Conservation (phyloP, 2,888 invertebrate genomes). For the Malachius bipustulatus region DNA sequence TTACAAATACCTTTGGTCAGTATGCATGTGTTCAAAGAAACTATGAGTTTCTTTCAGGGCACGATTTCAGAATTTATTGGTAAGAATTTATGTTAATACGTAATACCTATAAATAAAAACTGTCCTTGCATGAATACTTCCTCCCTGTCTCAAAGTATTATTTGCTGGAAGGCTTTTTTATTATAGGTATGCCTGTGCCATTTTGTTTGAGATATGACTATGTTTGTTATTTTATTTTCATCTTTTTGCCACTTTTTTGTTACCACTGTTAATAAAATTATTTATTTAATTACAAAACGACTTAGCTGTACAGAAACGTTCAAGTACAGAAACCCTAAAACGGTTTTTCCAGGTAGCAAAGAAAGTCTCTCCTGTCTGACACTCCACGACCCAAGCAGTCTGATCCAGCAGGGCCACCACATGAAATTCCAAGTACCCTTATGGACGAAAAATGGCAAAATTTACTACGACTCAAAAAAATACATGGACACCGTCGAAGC, state of each 20-base stretch:
- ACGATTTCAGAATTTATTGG: slow-evolving; percentile 57
- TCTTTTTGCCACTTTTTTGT: too few species aligned
- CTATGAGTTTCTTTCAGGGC: slow-evolving; percentile 50
- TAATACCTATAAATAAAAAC: too few species aligned
- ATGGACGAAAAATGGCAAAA: slow-evolving; percentile 70
- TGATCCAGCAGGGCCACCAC: slow-evolving; percentile 59
- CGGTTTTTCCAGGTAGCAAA: slow-evolving; percentile 37
- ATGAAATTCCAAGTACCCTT: slow-evolving; percentile 57
- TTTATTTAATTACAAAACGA: too few species aligned
- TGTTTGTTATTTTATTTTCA: too few species aligned
- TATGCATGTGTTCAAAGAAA: slow-evolving; percentile 46
- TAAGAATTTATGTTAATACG: too few species aligned
- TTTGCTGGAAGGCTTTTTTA: too few species aligned
- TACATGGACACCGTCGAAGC: slow-evolving; percentile 68
- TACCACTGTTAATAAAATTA: too few species aligned
- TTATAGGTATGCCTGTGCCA: too few species aligned
- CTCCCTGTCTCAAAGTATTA: too few species aligned
- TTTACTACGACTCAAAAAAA: slow-evolving; percentile 48
- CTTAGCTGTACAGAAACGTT: not conserved
- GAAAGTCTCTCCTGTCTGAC: slow-evolving; percentile 42
- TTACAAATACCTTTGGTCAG: slow-evolving; percentile 63
- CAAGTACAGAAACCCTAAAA: not conserved
- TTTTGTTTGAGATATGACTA: too few species aligned
- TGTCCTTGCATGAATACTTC: too few species aligned
- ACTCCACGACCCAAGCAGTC: slow-evolving; percentile 58